Base-by-base conservation (phyloP, 2,888 invertebrate species). In the Chrysodeixis includens region DNA sequence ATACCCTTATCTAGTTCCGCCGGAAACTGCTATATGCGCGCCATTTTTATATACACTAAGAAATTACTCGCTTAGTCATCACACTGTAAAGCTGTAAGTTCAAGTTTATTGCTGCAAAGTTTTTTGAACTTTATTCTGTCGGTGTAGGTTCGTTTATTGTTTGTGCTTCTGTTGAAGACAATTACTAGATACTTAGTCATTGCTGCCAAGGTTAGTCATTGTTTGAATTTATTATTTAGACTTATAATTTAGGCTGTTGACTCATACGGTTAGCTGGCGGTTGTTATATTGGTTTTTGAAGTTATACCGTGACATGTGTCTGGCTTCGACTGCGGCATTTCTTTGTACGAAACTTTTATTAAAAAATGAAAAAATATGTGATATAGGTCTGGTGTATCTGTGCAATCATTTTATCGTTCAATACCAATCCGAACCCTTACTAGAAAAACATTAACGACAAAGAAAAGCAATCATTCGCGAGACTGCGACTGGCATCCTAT, bases 1-100 rank as follows among this genome's bases (percentile, higher is more conserved):
- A 86, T 74, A 68, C 73, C 70, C 81, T 78, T 88, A 88, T 89
- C 87, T 86, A 69, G 76, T 87, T 88, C 88, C 88, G 85, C 58
- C 79, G 83, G 80, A 83, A 82, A 77, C 62, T 74, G 67, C 66
- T 74, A 57, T 78, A 76, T 62, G 63, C 30, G 65, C 53, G 69
- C 68, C 75, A 66, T 73, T 72, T 65, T 69, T 71, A 61, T 67
- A 63, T 70, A 65, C 68, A 57, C 57, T 52, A 61, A 66, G 78
- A 75, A 81, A 82, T 81, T 83, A 70, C 76, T 32, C 57, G 59
- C 68, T 86, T 80, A 85, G 79, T 87, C 83, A 88, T 78, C 80
- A 44, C 54, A 4, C n/a, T 60, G 40, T 46, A 57, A 18, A 2
- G 49, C n/a, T 60, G 35, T 49, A 69, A 70, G 64, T 73, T 78